Evolutionary conservation across 1,140 invertebrate genomes (phyloP), one percentile per base, ranked within the genome.

Genomic region (Atta texana): DNA sequence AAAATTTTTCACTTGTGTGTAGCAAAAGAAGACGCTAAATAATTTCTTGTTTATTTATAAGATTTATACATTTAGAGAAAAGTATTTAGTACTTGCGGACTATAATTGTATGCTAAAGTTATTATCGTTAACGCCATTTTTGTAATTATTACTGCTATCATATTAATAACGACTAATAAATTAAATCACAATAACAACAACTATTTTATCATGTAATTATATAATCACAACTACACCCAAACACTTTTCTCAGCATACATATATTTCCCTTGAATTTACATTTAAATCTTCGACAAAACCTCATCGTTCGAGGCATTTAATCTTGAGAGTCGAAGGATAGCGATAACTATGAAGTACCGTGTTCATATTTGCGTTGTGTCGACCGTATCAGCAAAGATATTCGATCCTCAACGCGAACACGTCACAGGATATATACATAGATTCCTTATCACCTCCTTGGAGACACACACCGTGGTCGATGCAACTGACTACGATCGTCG

Each of bases 381-480:
- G 59, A n/a, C 10, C n/a, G 28, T 71, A 71, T 81, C 77, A 71
- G 34, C 3, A 18, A 31, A 44, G 49, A 69, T 69, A 53, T 7
- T 28, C 31, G 61, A 68, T 12, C 53, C n/a, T 12, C 21, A 7
- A 68, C 21, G 34, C 57, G 10, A n/a, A 21, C 21, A 69, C 49
- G 21, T 64, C 16, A 55, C 44, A 16, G 39, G n/a, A 21, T 69
- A 69, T 63, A 64, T 66, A 18, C n/a, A 34, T 81, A n/a, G 64
- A 59, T 59, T 7, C 18, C 68, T 82, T 82, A 82, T 82, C 80
- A 72, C 24, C 55, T 24, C 10, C 39, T 49, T 39, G 21, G 63
- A 64, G 53, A 72, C 21, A 34, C 31, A 16, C 39, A 24, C 44
- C 34, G 53, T 44, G 44, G 18, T 34, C 76, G 57, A 68, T 49